Percentiles rank a stretch among this genome's conserved stretches.
phyloP scores from a whole-genome alignment of 2,797 vertebrate species.

The Acanthopagrus latus region DNA sequence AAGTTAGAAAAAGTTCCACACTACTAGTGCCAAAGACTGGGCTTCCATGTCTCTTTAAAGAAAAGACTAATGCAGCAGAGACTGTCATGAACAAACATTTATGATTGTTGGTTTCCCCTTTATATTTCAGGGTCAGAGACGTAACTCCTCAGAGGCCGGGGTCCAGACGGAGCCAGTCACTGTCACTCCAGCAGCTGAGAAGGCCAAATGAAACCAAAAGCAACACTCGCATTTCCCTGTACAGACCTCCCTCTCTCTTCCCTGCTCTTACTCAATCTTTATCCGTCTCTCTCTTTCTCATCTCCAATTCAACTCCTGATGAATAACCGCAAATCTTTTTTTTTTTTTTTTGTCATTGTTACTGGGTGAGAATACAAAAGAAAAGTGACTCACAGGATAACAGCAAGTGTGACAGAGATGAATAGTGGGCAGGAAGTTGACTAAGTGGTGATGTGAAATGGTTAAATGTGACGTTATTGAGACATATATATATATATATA shows the following conservation, averaged over 20 bases:
- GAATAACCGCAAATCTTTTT: constrained; percentile 40
- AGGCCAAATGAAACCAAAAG: constrained; percentile 90
- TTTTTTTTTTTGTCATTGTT: constrained; percentile 9
- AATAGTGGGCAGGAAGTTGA: constrained; percentile 22
- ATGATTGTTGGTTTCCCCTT: not conserved
- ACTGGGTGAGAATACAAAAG: constrained; percentile 44
- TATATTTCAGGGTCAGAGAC: constrained; percentile 89
- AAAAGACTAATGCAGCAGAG: not conserved
- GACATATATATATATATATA: constrained; percentile 43
- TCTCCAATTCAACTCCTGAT: constrained; percentile 20
- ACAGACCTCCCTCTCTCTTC: constrained; percentile 45
- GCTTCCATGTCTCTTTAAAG: not conserved
- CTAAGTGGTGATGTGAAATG: constrained; percentile 29
- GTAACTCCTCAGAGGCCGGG: constrained; percentile 90
- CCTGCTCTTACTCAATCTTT: constrained; percentile 30
- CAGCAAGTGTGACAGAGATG: constrained; percentile 57
- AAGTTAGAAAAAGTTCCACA: not conserved
- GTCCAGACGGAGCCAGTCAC: constrained; percentile 92
- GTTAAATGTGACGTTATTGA: constrained; percentile 31
- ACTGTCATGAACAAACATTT: not conserved
- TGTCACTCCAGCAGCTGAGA: constrained; percentile 87
- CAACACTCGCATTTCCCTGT: constrained; percentile 61
- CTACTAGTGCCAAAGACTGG: not conserved
- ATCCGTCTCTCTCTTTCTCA: constrained; percentile 21
- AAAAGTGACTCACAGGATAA: constrained; percentile 39